phyloP scores from a whole-genome alignment of 2,797 vertebrate species.

The Poecilia wingei region DNA sequence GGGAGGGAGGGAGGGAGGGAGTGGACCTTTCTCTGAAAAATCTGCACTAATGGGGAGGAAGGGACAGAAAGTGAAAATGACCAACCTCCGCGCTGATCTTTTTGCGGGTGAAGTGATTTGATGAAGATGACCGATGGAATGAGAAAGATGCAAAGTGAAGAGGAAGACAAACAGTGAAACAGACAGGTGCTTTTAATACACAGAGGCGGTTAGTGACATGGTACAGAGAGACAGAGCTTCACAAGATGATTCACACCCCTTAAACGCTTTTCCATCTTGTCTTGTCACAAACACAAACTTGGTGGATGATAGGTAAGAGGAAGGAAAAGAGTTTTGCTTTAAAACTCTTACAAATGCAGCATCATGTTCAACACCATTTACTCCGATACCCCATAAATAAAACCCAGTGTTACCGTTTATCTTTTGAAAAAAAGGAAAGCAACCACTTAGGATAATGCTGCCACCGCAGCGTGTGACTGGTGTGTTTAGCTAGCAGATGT shows the following conservation, averaged over 20 bases:
- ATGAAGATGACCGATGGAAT: conserved; percentile 77
- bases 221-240: conserved; percentile 14
- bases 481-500: neutral
- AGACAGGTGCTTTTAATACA: conserved; percentile 53
- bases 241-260: neutral
- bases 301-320: neutral
- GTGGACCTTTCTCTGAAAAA: conserved; percentile 36
- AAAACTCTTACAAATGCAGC: neutral
- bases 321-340: neutral
- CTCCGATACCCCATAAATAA: neutral
- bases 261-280: neutral
- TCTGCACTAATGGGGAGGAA: conserved; percentile 32
- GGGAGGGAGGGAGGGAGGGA: conserved; percentile 4
- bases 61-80: conserved; percentile 73
- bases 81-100: conserved; percentile 84
- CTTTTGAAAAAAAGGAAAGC: neutral
- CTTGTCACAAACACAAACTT: neutral
- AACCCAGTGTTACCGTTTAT: neutral
- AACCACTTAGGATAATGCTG: neutral
- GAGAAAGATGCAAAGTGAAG: conserved; percentile 68
- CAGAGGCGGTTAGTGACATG: conserved; percentile 56
- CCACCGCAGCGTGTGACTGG: neutral
- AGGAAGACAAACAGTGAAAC: conserved; percentile 76
- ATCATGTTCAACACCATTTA: neutral
- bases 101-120: conserved; percentile 77